A percentile compares a stretch with the other conserved stretches of the same genome.
Evolutionary conservation across 2,888 invertebrate genomes (phyloP).

Genomic region (Hyposoter didymator): DNA sequence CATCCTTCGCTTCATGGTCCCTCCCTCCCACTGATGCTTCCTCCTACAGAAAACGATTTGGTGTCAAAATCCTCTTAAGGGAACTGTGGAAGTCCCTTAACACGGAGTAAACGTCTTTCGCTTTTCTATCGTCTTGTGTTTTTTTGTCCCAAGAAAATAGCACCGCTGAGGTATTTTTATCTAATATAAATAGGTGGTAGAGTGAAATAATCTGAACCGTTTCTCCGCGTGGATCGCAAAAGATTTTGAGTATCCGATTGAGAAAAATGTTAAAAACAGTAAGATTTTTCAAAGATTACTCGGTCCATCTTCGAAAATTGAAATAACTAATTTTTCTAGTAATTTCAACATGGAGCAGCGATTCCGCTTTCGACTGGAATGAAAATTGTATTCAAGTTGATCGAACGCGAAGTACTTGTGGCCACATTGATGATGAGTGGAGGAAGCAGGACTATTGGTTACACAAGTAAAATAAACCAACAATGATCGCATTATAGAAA

Average conservation of each 20-base stretch:
- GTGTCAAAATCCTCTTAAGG: slow-evolving; percentile 14
- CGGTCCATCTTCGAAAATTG: neutral
- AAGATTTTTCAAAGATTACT: neutral
- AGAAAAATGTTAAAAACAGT: neutral
- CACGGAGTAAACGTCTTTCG: neutral
- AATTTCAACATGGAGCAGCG: neutral
- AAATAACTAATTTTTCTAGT: neutral
- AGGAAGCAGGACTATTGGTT: neutral
- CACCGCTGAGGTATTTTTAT: neutral
- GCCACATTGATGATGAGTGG: neutral
- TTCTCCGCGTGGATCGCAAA: neutral
- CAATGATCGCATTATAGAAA: neutral
- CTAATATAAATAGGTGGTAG: neutral
- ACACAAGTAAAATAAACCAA: slow-evolving; percentile 1
- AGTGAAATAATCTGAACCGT: neutral
- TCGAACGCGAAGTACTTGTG: neutral
- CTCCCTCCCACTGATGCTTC: neutral
- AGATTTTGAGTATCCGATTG: neutral
- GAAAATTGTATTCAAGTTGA: neutral
- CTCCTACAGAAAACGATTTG: slow-evolving; percentile 1
- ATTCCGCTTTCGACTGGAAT: neutral
- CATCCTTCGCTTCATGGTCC: neutral
- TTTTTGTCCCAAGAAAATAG: neutral
- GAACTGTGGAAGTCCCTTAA: neutral
- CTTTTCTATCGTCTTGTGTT: neutral